Evolutionary conservation across 2,888 invertebrate species (phyloP), one percentile per base, ranked within the genome.

Genomic region (Anarsia innoxiella): DNA sequence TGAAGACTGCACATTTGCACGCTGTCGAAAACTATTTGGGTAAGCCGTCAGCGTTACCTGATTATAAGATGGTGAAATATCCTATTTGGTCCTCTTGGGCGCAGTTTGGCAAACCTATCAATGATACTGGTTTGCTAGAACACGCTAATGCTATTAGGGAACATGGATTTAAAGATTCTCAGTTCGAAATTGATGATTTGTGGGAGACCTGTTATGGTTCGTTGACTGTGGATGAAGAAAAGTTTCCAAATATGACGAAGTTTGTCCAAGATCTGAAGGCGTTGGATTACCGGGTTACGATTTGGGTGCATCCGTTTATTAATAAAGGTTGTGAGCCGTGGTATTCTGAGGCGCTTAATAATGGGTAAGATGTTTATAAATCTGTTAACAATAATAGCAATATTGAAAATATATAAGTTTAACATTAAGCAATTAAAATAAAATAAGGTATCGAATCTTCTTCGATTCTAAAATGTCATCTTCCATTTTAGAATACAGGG

Each of bases 21-120:
- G 90, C 91, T 0, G 74, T 91, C 0, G 66, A 77, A 0, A 87
- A 84, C 31, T 88, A 89, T 51, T 71, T 93, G 32, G 87, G 88
- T 0, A 88, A 88, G 52, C 91, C 93, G 0, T 70, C 71, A 4
- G 87, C 73, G 25, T 61, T 87, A 23, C 93, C 93, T 0, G 89
- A 91, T 49, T 78, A 73, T 34, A 69, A 87, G 10, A 92, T 95
- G 89, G 88, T 96, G 1, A 70, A 84, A 36, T 82, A 93, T 56
- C 96, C 96, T 0, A 90, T 96, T 41, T 96, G 95, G 95, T 94
- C 95, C 0, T 95, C 95, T 0, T 94, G 94, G 93, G 93, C 93
- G 0, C 87, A 89, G 51, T 93, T 90, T 60, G 84, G 88, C n/a
- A 67, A 72, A 29, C 62, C 83, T 9, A 89, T 96, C 0, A 86